Evolutionary conservation across 2,113 vertebrate genomes (phyloP), one percentile per base, ranked within the genome.

Genomic region (Atlantisia rogersi): DNA sequence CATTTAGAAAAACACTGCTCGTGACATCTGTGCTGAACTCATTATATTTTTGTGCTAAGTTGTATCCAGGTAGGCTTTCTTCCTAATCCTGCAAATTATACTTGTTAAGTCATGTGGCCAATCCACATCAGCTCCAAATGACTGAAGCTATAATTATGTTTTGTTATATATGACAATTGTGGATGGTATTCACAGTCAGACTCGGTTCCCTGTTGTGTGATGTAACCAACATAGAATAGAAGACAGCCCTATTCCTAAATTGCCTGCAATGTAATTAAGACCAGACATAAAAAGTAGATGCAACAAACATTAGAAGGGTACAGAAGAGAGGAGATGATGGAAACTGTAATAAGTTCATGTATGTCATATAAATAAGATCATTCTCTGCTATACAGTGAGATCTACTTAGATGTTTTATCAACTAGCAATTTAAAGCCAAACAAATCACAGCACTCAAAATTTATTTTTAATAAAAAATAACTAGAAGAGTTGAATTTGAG

Each of bases 141-240:
- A 85, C 69, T 92, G 89, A 89, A 92, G 75, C 46, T 82, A 18
- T 94, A 95, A 91, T 96, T 94, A 68, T 71, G 77, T 88, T 93
- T 88, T 90, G 69, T 94, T 93, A 48, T 86, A 53, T 46, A 76
- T 73, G 80, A 93, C 73, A 86, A 75, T 78, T 71, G 79, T 92
- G 88, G 62, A 73, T 76, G 77, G 37, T 92, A 84, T 31, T 92
- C 80, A 60, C 68, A 92, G 79, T 60, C 73, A 86, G 88, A 53
- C 26, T 18, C 1, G 0, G 28, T 71, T 88, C 80, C 88, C 90
- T 48, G 25, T 88, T 96, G 92, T 52, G 80, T n/a, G 56, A 81
- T 73, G 37, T 37, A 92, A 62, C 68, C 83, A 92, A 86, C 65
- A 59, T 1, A 50, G 79, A 96, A 86, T 81, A 67, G 67, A 94